Evolutionary conservation across 1,140 invertebrate genomes (phyloP).

Genomic region (Drosophila kurseongensis): DNA sequence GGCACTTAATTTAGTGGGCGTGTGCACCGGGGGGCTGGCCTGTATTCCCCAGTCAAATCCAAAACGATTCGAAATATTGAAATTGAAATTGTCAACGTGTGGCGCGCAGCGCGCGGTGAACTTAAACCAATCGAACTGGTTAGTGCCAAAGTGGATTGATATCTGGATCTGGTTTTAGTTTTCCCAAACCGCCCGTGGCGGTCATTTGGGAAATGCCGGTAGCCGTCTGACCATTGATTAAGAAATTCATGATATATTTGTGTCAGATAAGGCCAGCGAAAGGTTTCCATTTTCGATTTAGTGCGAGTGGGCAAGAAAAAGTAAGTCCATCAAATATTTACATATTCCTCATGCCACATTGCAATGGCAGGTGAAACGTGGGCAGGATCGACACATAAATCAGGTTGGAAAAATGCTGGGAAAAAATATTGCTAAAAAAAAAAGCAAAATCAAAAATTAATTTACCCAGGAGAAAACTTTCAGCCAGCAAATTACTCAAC

Average conservation of each 20-base stretch:
- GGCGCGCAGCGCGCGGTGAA: constrained; percentile 2
- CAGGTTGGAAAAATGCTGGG: constrained; percentile 1
- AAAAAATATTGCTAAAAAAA: neutral
- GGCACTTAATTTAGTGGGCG: constrained; percentile 79
- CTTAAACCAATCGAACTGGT: constrained; percentile 54
- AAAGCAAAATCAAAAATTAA: constrained; percentile 30
- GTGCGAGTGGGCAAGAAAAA: constrained; percentile 31
- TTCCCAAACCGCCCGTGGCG: constrained; percentile 1
- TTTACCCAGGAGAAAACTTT: constrained; percentile 8
- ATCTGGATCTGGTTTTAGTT: constrained; percentile 52
- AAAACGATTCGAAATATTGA: constrained; percentile 61
- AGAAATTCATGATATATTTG: constrained; percentile 76
- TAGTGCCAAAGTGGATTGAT: constrained; percentile 25
- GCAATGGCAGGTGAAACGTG: constrained; percentile 20
- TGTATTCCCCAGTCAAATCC: constrained; percentile 54
- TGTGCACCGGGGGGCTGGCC: constrained; percentile 39
- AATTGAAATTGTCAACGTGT: constrained; percentile 64
- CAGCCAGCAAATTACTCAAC: constrained; percentile 3
- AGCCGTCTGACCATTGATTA: constrained; percentile 66
- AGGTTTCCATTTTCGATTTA: constrained; percentile 43
- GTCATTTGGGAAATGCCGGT: constrained; percentile 76
- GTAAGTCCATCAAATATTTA: constrained; percentile 49
- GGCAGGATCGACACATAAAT: constrained; percentile 40
- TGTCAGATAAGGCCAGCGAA: constrained; percentile 62
- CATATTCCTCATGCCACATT: constrained; percentile 33